Conservation (phyloP, 2,113 vertebrate genomes). For the Anhinga rufa region DNA sequence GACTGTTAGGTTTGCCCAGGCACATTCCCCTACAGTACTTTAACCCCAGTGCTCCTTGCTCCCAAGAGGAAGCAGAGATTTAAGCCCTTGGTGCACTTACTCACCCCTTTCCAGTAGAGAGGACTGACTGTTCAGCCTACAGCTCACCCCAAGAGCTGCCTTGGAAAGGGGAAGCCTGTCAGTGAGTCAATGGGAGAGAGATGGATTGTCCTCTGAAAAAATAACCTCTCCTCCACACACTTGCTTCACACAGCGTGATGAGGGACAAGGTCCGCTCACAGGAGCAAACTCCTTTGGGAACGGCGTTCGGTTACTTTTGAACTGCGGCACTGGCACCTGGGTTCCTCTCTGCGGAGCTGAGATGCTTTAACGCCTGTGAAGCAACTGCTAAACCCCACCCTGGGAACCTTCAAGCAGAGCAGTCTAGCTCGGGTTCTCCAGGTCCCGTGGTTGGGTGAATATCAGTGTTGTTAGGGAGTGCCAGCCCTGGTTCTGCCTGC, state of each 20-base stretch:
- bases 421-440: neutral
- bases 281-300: neutral
- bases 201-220: neutral
- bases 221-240: neutral
- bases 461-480: accelerated
- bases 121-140: neutral
- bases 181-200: conserved; percentile 21
- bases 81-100: neutral
- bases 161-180: conserved; percentile 36
- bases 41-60: neutral
- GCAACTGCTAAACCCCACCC: neutral
- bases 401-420: neutral
- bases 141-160: neutral
- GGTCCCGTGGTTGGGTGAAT: neutral
- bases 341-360: neutral
- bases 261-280: neutral
- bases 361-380: neutral
- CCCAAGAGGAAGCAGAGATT: neutral
- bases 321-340: neutral
- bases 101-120: neutral
- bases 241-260: neutral
- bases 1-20: neutral
- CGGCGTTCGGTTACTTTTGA: accelerated
- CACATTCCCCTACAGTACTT: neutral
- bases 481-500: neutral